Conservation (phyloP, 2,113 vertebrate species). For the Bos indicus region DNA sequence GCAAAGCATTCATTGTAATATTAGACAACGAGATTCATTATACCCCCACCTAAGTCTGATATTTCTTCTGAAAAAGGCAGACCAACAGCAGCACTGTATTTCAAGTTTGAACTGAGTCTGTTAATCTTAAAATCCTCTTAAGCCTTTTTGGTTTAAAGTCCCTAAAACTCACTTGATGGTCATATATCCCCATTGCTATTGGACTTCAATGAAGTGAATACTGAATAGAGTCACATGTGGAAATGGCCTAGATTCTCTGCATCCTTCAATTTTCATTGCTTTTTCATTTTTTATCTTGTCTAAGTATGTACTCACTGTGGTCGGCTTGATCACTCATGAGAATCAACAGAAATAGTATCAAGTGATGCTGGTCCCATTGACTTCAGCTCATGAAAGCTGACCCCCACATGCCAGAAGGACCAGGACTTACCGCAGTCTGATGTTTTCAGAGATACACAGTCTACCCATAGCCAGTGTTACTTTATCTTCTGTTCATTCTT, state of each 20-base stretch:
- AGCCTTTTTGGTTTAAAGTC: neutral
- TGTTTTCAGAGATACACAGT: neutral
- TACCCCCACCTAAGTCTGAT: neutral
- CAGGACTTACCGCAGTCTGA: neutral
- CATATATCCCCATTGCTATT: neutral
- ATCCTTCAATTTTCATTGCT: neutral
- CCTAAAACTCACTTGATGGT: neutral
- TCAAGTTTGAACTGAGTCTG: neutral
- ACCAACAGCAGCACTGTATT: neutral
- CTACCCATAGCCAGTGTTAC: neutral
- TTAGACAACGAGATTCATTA: neutral
- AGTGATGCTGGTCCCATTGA: neutral
- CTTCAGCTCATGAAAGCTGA: neutral
- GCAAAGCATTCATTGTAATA: neutral
- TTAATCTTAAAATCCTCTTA: neutral
- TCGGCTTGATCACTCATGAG: neutral
- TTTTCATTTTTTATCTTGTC: neutral
- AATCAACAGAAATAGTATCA: neutral
- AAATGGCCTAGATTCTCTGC: neutral
- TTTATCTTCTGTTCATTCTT: neutral
- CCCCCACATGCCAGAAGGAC: neutral
- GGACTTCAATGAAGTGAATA: neutral
- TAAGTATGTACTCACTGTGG: neutral
- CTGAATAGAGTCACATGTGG: neutral
- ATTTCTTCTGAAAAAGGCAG: neutral